Base-by-base conservation (phyloP, 1,140 invertebrate genomes). In the Drosophila neocordata region DNA sequence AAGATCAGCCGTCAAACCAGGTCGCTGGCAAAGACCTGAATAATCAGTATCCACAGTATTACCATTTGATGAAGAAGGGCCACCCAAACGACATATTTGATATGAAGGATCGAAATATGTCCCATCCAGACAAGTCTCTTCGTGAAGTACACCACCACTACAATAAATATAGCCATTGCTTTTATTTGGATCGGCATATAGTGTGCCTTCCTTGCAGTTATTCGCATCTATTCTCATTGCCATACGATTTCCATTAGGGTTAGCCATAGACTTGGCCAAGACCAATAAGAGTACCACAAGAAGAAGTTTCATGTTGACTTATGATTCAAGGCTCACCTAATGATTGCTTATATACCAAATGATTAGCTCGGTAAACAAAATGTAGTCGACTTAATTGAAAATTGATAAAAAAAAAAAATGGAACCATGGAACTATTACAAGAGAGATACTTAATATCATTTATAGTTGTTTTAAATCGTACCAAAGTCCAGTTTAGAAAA, bases 361-460 rank as follows among this genome's bases (percentile, higher is more conserved):
- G 52, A 67, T 57, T 65, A 63, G 20, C n/a, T 22, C 5, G 3
- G 3, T 13, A 11, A 0, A 3, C 3, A 1, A n/a, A 35, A 58
- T 79, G 76, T 79, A 24, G 65, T 18, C 27, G 8, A 20, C 34
- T 51, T 71, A 77, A 85, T 84, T 77, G 79, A 56, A 80, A 51
- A 80, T 1, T 31, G 81, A 84, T 84, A 84, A 79, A 4, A 13
- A 1, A 24, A 1, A n/a, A n/a, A n/a, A n/a, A n/a, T n/a, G n/a
- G n/a, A n/a, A n/a, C n/a, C n/a, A n/a, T n/a, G n/a, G n/a, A n/a
- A n/a, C n/a, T n/a, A n/a, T n/a, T n/a, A n/a, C n/a, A n/a, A n/a
- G n/a, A n/a, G n/a, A n/a, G n/a, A n/a, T n/a, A n/a, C n/a, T n/a
- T n/a, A n/a, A n/a, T n/a, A n/a, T n/a, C n/a, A n/a, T n/a, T n/a